Base-by-base conservation (phyloP, 2,888 invertebrate genomes). In the Melitaea athalia region DNA sequence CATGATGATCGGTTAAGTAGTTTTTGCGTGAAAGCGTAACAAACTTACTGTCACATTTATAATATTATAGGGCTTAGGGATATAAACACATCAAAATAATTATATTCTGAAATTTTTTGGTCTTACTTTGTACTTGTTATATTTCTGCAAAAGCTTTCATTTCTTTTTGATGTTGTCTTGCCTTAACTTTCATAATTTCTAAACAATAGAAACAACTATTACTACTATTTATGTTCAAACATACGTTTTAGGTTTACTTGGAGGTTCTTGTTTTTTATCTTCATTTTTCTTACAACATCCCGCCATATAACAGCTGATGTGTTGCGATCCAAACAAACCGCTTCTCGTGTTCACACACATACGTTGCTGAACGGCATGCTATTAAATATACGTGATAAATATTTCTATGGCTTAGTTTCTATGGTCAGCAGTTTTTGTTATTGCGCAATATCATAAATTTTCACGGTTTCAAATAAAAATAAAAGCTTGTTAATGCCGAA, bases 281-380 rank as follows among this genome's bases (percentile, higher is more conserved):
- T 70, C 72, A 1, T 74, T 70, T 33, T 60, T 68, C 42, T 74
- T 73, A 15, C 76, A 75, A 38, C 74, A 77, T 17, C 76, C 75
- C 0, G 85, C 79, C 78, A 85, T 80, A 69, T 82, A 88, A 70
- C 87, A 87, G 0, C 79, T 69, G 11, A 85, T 47, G 0, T 68
- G 73, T 38, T 80, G 81, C 0, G 78, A 75, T 2, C 64, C 72
- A 64, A 80, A 81, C 5, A 68, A 52, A 24, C 69, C 68, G 52
- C 72, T 76, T 0, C 70, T 59, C 5, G 53, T 24, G 0, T 69
- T 69, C 6, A 76, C 1, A 1, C 78, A 78, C 82, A 86, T 76
- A 0, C 83, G 79, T 52, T 83, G 71, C 24, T 83, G 79, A 1
- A 86, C 81, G 14, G 80, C 82, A 77, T 81, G 72, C 89, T 89